These are phyloP conservation scores for Drosophila neocordata DNA, from an alignment of 1,140 invertebrate genomes.

Conservation along the genomic window DNA sequence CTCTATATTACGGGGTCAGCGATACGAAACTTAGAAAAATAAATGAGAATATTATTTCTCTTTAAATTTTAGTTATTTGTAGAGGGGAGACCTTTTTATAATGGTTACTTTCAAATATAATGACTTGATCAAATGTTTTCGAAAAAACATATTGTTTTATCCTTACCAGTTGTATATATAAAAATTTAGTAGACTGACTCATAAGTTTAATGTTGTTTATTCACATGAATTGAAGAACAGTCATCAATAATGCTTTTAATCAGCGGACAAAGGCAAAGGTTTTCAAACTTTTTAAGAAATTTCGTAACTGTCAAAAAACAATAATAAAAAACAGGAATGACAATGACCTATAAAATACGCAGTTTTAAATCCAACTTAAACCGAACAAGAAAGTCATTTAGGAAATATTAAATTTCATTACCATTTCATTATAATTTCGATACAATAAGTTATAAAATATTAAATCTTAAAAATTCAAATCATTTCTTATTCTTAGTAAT, in stretches of 20 bases:
- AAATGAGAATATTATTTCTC: neutral
- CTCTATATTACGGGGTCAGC: conserved; percentile 24
- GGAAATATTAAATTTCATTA: too few species aligned
- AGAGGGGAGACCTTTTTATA: conserved; percentile 53
- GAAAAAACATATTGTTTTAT: neutral
- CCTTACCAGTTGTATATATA: neutral
- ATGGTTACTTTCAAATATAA: neutral
- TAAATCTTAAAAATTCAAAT: neutral
- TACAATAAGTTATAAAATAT: too few species aligned
- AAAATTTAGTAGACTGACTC: neutral
- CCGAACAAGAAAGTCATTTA: too few species aligned
- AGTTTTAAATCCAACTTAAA: too few species aligned
- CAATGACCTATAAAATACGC: neutral
- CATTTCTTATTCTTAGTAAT: neutral
- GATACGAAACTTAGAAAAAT: conserved; percentile 30
- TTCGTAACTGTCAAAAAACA: neutral
- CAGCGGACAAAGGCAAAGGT: neutral
- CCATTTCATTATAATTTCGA: too few species aligned
- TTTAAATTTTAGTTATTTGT: conserved; percentile 3
- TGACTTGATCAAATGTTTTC: neutral
- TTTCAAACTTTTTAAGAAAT: neutral
- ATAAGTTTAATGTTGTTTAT: neutral
- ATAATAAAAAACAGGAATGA: neutral
- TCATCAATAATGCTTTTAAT: neutral
- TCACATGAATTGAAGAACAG: conserved; percentile 1